Conservation (phyloP, 2,797 vertebrate species). For the Gephyroberyx darwinii region DNA sequence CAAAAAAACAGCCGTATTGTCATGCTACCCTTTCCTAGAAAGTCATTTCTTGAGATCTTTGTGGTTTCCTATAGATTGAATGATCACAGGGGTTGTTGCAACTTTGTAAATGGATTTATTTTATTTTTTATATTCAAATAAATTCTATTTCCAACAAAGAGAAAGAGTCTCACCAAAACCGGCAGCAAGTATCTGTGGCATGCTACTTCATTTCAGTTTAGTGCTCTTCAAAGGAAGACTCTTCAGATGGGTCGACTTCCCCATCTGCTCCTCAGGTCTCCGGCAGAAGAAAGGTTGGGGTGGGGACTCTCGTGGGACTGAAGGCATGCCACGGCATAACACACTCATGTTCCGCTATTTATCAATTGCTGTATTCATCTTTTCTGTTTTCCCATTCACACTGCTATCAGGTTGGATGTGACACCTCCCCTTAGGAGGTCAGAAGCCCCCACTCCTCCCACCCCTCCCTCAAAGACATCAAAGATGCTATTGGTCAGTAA, state of each 20-base stretch:
- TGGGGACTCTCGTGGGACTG: conserved; percentile 82
- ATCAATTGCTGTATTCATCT: conserved; percentile 78
- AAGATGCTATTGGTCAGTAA: conserved; percentile 75
- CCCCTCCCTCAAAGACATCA: conserved; percentile 74
- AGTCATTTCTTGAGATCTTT: background rate
- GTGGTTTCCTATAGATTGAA: background rate
- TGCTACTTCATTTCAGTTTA: conserved; percentile 75
- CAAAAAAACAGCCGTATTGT: conserved; percentile 11
- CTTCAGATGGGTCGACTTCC: conserved; percentile 69
- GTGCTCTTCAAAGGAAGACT: conserved; percentile 80
- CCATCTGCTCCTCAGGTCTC: conserved; percentile 75
- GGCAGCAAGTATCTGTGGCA: conserved; percentile 76
- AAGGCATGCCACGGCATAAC: conserved; percentile 81
- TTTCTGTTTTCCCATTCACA: conserved; percentile 77
- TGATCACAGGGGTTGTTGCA: background rate
- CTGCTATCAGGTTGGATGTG: conserved; percentile 75
- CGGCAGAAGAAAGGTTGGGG: conserved; percentile 63
- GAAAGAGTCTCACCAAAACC: conserved; percentile 26
- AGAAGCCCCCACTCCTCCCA: conserved; percentile 49
- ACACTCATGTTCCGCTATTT: conserved; percentile 81
- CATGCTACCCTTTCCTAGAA: too few species aligned
- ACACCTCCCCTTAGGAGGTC: conserved; percentile 60
- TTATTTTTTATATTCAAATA: background rate
- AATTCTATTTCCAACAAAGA: conserved; percentile 45
- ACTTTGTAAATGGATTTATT: background rate